These are phyloP conservation scores for Cairina moschata DNA, from an alignment of 2,113 vertebrate species.

Conservation along the genomic window DNA sequence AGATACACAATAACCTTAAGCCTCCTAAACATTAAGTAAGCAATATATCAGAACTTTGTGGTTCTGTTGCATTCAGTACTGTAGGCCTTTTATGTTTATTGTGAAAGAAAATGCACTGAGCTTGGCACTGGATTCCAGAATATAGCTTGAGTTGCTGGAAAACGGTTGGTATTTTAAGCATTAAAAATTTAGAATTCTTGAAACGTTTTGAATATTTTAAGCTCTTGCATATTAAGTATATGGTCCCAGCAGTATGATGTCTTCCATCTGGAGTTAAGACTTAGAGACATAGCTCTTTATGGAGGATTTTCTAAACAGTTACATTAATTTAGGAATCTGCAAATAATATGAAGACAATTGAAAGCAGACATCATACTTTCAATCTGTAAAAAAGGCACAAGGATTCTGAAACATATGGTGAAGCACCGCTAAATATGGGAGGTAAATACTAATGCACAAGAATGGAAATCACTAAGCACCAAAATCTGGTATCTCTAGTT, in stretches of 20 bases:
- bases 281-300: background rate
- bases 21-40: background rate
- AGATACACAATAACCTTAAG: background rate
- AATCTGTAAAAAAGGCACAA: background rate
- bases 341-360: background rate
- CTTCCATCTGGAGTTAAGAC: background rate
- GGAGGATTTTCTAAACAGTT: background rate
- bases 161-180: background rate
- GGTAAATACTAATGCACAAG: background rate
- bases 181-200: background rate
- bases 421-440: background rate
- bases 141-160: background rate
- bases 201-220: background rate
- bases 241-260: background rate
- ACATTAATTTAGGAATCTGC: background rate
- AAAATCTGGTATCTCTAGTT: background rate
- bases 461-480: background rate
- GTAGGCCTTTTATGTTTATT: background rate
- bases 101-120: background rate
- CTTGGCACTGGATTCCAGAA: constrained; percentile 22
- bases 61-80: constrained; percentile 13
- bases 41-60: background rate
- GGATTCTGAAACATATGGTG: background rate
- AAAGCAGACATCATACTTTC: constrained; percentile 20
- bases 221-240: background rate